These are phyloP conservation scores for Crotophaga sulcirostris DNA, from an alignment of 2,113 vertebrate genomes.

Conservation along the genomic window DNA sequence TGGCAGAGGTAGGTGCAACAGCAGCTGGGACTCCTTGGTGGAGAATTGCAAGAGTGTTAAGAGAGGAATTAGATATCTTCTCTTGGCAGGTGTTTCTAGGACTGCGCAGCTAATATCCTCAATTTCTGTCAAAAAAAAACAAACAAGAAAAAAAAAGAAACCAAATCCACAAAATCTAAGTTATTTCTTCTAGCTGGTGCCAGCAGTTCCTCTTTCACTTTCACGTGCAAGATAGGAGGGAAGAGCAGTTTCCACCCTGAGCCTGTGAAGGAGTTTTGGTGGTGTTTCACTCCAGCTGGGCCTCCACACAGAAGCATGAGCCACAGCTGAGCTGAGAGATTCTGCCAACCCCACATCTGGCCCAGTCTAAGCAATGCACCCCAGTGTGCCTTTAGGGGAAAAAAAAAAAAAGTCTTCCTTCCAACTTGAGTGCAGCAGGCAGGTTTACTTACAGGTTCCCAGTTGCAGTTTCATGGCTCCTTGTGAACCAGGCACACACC, in stretches of 20 bases:
- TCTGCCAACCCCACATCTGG: neutral
- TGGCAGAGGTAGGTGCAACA: neutral
- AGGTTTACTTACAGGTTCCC: fast-evolving
- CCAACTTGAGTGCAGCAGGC: fast-evolving
- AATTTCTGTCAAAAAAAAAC: neutral
- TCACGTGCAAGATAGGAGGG: no score
- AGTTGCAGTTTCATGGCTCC: fast-evolving
- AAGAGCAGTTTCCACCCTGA: neutral
- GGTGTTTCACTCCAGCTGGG: neutral
- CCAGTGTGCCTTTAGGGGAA: neutral
- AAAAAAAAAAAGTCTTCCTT: no score
- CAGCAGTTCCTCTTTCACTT: neutral
- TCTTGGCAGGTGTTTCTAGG: no score
- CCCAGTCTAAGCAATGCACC: neutral
- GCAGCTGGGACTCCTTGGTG: neutral
- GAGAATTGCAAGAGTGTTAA: neutral
- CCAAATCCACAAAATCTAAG: no score
- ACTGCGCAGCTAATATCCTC: no score
- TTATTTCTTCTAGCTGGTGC: neutral
- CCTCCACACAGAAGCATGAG: fast-evolving
- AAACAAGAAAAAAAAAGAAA: no score
- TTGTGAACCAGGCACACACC: fast-evolving
- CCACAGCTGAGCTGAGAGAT: neutral
- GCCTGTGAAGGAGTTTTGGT: neutral
- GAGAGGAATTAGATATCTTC: neutral